These are phyloP conservation scores for Xenopus tropicalis DNA, from an alignment of 2,113 vertebrate species.

Conservation along the genomic window DNA sequence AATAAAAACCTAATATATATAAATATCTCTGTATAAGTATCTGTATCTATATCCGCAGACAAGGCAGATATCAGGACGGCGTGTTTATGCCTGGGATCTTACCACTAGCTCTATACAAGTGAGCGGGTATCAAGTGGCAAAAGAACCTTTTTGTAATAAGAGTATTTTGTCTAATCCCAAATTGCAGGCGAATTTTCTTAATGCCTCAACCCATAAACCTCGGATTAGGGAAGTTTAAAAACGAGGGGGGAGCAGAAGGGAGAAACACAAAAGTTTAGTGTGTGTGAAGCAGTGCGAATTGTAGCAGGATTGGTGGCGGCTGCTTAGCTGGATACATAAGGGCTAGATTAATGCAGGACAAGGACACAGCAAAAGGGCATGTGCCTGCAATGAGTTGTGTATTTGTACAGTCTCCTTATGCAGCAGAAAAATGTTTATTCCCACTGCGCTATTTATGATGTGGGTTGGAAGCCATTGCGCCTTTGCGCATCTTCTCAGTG, in stretches of 20 bases:
- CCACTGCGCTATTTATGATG: too few relatives aligned
- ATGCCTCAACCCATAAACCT: constrained; percentile 81
- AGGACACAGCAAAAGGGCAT: not conserved
- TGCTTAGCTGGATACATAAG: constrained; percentile 47
- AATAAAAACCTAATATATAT: not conserved
- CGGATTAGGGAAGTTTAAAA: constrained; percentile 71
- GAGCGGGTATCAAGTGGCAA: constrained; percentile 78
- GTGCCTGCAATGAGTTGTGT: not conserved
- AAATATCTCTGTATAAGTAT: too few relatives aligned
- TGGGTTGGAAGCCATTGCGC: not conserved
- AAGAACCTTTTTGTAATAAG: constrained; percentile 74
- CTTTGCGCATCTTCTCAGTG: not conserved
- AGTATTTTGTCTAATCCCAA: constrained; percentile 91
- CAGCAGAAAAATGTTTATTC: not conserved
- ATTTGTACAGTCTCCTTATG: not conserved
- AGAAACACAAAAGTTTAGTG: constrained; percentile 50
- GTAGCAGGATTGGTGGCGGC: constrained; percentile 62
- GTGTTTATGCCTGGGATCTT: constrained; percentile 49
- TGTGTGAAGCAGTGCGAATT: constrained; percentile 62
- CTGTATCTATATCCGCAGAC: too few relatives aligned
- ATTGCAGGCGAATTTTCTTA: constrained; percentile 83
- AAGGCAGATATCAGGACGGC: constrained; percentile 4
- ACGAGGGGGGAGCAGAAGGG: constrained; percentile 3
- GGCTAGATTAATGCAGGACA: not conserved
- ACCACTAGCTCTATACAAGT: constrained; percentile 67